These are phyloP conservation scores for Sinocyclocheilus maitianheensis DNA, from an alignment of 2,113 vertebrate genomes.

Conservation along the genomic window DNA sequence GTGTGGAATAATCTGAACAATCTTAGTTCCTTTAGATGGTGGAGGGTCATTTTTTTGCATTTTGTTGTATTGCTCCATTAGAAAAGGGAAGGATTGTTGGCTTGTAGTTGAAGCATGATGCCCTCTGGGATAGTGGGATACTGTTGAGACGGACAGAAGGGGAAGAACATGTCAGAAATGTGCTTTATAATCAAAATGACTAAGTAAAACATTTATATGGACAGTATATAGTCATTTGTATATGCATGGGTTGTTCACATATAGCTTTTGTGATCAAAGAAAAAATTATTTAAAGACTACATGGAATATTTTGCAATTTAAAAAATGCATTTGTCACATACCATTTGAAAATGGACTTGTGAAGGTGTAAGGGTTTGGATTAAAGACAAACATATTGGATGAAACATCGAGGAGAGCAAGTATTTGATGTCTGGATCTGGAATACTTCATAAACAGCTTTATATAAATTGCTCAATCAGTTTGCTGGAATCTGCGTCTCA, in stretches of 20 bases:
- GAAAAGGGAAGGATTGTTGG: background rate
- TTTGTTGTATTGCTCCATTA: conserved; percentile 11
- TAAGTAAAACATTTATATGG: background rate
- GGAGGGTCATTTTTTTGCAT: background rate
- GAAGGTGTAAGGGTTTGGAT: background rate
- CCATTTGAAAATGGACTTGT: background rate
- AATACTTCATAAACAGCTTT: background rate
- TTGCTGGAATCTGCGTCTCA: background rate
- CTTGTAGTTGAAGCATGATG: background rate
- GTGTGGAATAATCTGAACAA: background rate
- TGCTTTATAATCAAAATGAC: background rate
- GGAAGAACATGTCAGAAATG: background rate
- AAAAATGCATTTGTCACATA: background rate
- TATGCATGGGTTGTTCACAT: too few relatives aligned
- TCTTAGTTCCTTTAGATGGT: background rate
- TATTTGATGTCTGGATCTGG: background rate
- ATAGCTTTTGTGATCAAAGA: too few relatives aligned
- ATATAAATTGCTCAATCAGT: background rate
- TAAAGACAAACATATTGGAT: background rate
- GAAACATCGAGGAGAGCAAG: background rate
- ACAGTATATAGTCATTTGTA: background rate
- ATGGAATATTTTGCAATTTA: background rate
- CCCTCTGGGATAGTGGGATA: background rate
- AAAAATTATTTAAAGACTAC: too few relatives aligned
- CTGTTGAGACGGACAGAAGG: conserved; percentile 17